A percentile compares a stretch with the other conserved stretches of the same genome.
These are phyloP conservation scores for Cyprinodon diabolis DNA, from an alignment of 2,797 vertebrate genomes.

Conservation along the genomic window DNA sequence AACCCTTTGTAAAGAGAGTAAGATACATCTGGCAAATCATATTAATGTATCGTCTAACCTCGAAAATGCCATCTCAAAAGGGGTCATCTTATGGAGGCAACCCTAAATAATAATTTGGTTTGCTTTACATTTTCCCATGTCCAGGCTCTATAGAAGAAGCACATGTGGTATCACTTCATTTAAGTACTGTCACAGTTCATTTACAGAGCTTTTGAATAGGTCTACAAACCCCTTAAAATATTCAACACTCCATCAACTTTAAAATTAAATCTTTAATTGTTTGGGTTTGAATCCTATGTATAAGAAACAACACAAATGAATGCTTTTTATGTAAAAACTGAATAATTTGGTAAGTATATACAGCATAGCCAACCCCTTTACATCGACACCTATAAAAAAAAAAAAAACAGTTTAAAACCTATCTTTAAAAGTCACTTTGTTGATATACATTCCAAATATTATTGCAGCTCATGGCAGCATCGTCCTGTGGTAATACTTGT, in stretches of 20 bases:
- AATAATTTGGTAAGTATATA: too few relatives aligned
- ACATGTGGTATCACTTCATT: background rate
- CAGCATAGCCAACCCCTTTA: too few relatives aligned
- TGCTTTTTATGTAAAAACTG: background rate
- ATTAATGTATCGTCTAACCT: background rate
- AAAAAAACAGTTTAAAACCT: too few relatives aligned
- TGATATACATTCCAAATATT: background rate
- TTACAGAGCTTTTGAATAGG: background rate
- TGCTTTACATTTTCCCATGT: background rate
- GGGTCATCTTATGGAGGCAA: background rate
- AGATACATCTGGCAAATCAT: background rate
- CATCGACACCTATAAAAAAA: too few relatives aligned
- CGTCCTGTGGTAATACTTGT: too few relatives aligned
- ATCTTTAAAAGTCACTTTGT: too few relatives aligned
- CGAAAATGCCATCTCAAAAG: background rate
- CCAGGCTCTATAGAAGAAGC: background rate
- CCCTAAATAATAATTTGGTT: background rate
- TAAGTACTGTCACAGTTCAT: background rate
- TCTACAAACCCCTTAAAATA: background rate
- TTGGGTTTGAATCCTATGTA: background rate
- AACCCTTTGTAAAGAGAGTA: background rate
- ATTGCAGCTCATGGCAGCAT: too few relatives aligned
- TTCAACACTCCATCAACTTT: background rate
- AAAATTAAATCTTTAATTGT: background rate
- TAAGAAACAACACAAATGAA: background rate